phyloP scores from a whole-genome alignment of 2,113 vertebrate species.

The Orientallactaga bullata region DNA sequence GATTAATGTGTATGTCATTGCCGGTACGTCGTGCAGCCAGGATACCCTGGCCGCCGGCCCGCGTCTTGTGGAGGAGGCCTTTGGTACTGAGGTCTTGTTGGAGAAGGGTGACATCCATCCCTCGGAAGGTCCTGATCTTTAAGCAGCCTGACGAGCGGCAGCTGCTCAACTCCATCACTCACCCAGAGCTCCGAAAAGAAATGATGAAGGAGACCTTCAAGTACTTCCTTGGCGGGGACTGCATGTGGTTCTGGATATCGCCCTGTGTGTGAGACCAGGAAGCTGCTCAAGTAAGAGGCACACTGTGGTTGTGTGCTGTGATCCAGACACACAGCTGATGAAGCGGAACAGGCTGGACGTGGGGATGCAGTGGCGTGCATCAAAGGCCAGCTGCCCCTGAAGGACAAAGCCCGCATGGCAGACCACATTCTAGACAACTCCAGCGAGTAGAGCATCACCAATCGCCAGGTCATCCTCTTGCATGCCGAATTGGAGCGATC shows the following conservation, averaged over 20 bases:
- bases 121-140: slow-evolving; percentile 95
- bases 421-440: slow-evolving; percentile 96
- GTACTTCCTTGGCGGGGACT: slow-evolving; percentile 94
- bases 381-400: slow-evolving; percentile 94
- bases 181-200: slow-evolving; percentile 94
- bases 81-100: slow-evolving; percentile 92
- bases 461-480: slow-evolving; percentile 92
- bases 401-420: slow-evolving; percentile 93
- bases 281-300: too few relatives aligned
- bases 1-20: slow-evolving; percentile 95
- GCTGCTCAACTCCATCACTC: slow-evolving; percentile 97
- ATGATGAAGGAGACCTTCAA: slow-evolving; percentile 95
- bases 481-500: slow-evolving; percentile 93
- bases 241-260: too few relatives aligned
- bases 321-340: slow-evolving; percentile 94
- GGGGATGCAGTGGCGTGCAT: slow-evolving; percentile 92
- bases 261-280: too few relatives aligned
- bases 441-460: slow-evolving; percentile 89
- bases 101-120: slow-evolving; percentile 94
- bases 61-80: slow-evolving; percentile 91
- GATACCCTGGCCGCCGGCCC: slow-evolving; percentile 89
- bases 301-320: too few relatives aligned
- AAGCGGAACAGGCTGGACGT: slow-evolving; percentile 88
- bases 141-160: slow-evolving; percentile 90
- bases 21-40: slow-evolving; percentile 93